Percentiles rank a stretch among this genome's conserved stretches.
Evolutionary conservation across 2,797 vertebrate species (phyloP).

Genomic region (Tapirus indicus): DNA sequence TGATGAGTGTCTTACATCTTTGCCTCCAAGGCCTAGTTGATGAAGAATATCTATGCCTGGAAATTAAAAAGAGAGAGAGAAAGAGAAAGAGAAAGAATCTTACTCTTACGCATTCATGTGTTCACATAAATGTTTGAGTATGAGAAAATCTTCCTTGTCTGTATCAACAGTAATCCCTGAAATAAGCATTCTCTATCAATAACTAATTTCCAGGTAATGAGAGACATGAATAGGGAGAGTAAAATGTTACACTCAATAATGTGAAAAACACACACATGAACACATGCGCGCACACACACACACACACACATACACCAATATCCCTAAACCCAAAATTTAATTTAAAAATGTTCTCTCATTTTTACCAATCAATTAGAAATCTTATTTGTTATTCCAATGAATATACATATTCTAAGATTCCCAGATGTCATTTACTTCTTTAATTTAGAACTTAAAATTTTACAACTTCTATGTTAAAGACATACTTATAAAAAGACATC

Average conservation of each 20-base stretch:
- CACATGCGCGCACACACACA: background rate
- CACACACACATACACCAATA: background rate
- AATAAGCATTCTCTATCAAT: background rate
- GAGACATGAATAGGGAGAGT: background rate
- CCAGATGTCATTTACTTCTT: background rate
- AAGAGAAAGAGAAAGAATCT: slow-evolving; percentile 78
- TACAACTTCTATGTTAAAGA: background rate
- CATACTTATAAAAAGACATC: background rate
- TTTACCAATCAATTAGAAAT: background rate
- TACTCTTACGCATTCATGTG: slow-evolving; percentile 54
- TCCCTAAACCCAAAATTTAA: slow-evolving; percentile 1
- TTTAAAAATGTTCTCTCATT: background rate
- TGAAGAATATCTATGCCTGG: slow-evolving; percentile 96
- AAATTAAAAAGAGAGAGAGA: slow-evolving; percentile 77
- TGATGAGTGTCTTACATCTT: slow-evolving; percentile 86
- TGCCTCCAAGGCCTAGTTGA: slow-evolving; percentile 92
- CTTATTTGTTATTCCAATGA: background rate
- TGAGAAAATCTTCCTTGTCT: slow-evolving; percentile 53
- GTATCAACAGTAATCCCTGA: slow-evolving; percentile 31
- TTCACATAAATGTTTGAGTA: slow-evolving; percentile 61
- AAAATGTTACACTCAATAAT: background rate
- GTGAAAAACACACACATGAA: background rate
- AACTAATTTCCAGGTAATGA: slow-evolving; percentile 33
- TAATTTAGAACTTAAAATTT: slow-evolving; percentile 7
- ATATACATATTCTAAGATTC: background rate